Evolutionary conservation across 2,113 vertebrate genomes (phyloP).

Genomic region (Dunckerocampus dactyliophorus): DNA sequence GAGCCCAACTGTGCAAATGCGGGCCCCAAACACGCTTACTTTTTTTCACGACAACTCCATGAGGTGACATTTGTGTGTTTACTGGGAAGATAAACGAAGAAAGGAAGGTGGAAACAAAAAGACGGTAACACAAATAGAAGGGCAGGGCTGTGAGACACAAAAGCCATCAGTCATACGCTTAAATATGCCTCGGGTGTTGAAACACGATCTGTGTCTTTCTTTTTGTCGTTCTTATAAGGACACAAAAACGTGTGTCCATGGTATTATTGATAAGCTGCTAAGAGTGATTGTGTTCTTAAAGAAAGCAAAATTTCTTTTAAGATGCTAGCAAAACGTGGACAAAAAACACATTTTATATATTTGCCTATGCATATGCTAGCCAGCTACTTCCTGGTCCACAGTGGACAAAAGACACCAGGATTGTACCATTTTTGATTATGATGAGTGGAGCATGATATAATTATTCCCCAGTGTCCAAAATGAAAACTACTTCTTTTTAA

Average conservation of each 20-base stretch:
- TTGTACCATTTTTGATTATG: no score
- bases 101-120: slow-evolving; percentile 44
- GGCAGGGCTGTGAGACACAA: slow-evolving; percentile 29
- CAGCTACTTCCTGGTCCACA: no score
- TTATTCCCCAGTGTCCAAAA: no score
- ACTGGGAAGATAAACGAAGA: slow-evolving; percentile 35
- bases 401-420: no score
- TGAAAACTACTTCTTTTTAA: no score
- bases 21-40: not conserved
- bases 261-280: not conserved
- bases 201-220: slow-evolving; percentile 28
- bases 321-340: not conserved
- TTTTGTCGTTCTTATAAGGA: not conserved
- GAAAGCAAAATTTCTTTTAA: not conserved
- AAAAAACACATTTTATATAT: no score
- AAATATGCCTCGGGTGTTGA: slow-evolving; percentile 32
- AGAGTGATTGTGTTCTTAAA: not conserved
- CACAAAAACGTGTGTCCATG: not conserved
- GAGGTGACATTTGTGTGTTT: slow-evolving; percentile 26
- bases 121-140: slow-evolving; percentile 31
- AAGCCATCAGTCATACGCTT: slow-evolving; percentile 26
- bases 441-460: no score
- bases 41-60: not conserved
- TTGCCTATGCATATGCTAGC: no score
- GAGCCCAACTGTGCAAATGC: not conserved